Evolutionary conservation across 1,140 invertebrate genomes (phyloP), one percentile per base, ranked within the genome.

Genomic region (Drosophila teissieri): DNA sequence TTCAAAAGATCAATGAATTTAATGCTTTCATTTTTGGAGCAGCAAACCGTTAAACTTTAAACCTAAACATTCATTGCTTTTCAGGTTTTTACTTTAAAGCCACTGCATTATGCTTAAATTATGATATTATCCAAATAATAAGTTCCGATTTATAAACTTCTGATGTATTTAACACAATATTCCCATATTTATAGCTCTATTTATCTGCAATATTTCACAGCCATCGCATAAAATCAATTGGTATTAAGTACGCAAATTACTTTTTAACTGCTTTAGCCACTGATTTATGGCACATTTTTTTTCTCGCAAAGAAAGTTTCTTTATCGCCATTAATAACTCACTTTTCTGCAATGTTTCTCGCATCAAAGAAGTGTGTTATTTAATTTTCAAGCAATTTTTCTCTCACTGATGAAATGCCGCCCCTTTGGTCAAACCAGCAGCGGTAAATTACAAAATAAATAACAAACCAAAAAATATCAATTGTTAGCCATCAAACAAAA

Each of bases 361-460:
- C 15, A 14, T 36, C 67, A 56, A 49, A 70, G 62, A 65, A 64
- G 58, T 51, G 6, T 56, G 31, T 36, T 45, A 56, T 56, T 46
- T 15, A 56, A 64, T 57, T 54, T 27, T 1, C 19, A 56, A 46
- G 42, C 37, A n/a, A 34, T 39, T 68, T 68, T 46, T 39, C 36
- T 15, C n/a, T 52, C 46, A 48, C 44, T 55, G 31, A 42, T 56
- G 34, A 46, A 54, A 22, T 42, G 15, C 63, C 62, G 44, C 15
- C 54, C 31, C 34, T 36, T 48, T 40, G 63, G 12, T 65, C 57
- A 49, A 34, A 57, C 63, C 67, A 46, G 40, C 49, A 48, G 42
- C 51, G 42, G 55, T 36, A 57, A 69, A 70, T 70, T 69, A 70
- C 69, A 70, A 70, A 56, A 36, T 56, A 57, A 70, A 70, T 70